phyloP scores from a whole-genome alignment of 2,888 invertebrate species.

The Tetragonula carbonaria region DNA sequence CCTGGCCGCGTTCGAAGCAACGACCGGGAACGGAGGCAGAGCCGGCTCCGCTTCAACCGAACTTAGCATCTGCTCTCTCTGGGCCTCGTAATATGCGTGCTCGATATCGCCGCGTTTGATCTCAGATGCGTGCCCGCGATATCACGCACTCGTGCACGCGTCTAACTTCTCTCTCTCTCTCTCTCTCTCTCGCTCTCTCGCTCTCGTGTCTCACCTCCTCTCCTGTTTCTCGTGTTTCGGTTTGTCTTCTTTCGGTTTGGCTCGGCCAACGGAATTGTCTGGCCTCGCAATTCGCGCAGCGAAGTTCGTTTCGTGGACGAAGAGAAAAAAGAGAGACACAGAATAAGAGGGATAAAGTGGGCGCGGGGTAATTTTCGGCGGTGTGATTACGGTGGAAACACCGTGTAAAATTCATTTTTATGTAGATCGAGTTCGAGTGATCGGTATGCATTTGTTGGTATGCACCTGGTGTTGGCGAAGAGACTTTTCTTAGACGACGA shows the following conservation, averaged over 20 bases:
- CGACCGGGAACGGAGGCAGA: slow-evolving; percentile 73
- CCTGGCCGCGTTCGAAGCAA: slow-evolving; percentile 59
- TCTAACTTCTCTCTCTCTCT: slow-evolving; percentile 62
- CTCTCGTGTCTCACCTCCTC: slow-evolving; percentile 78
- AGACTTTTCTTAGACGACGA: too few species aligned
- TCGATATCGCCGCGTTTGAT: slow-evolving; percentile 78
- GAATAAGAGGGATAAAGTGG: too few species aligned
- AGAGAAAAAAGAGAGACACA: background rate
- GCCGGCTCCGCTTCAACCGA: slow-evolving; percentile 74
- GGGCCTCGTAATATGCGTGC: slow-evolving; percentile 82
- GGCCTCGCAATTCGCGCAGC: slow-evolving; percentile 58
- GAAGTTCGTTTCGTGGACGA: background rate
- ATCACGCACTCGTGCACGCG: slow-evolving; percentile 83
- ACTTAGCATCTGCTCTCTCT: slow-evolving; percentile 78
- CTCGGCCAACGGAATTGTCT: slow-evolving; percentile 61
- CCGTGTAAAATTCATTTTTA: background rate
- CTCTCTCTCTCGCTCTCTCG: slow-evolving; percentile 72
- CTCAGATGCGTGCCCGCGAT: slow-evolving; percentile 80
- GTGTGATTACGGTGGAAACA: background rate
- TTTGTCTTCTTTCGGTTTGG: slow-evolving; percentile 13
- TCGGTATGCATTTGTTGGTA: too few species aligned
- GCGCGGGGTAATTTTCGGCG: background rate
- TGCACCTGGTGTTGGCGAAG: too few species aligned
- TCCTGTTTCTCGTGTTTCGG: background rate
- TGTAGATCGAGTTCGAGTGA: too few species aligned